Conservation (phyloP, 2,888 invertebrate species). For the Mechanitis messenoides region DNA sequence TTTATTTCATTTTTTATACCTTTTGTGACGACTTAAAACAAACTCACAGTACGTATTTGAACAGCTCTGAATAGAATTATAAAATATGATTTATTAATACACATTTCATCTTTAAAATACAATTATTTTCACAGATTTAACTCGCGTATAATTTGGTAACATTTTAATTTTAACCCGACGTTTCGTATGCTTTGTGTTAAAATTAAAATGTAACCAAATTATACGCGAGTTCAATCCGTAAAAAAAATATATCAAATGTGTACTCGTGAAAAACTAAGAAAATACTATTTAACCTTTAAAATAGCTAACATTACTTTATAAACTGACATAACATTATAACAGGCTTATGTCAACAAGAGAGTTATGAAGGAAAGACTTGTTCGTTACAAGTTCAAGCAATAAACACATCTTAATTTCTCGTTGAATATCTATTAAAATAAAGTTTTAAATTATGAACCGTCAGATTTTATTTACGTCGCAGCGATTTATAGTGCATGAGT, state of each 20-base stretch:
- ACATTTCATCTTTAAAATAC: not conserved
- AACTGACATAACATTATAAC: slow-evolving; percentile 14
- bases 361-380: slow-evolving; percentile 66
- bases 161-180: too few species aligned
- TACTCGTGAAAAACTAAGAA: too few species aligned
- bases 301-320: slow-evolving; percentile 9
- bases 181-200: too few species aligned
- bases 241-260: too few species aligned
- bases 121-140: not conserved
- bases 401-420: slow-evolving; percentile 74
- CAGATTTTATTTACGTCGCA: slow-evolving; percentile 69
- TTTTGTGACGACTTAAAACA: not conserved
- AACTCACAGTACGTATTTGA: not conserved
- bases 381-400: slow-evolving; percentile 66
- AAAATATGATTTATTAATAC: not conserved
- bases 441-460: slow-evolving; percentile 73
- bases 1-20: slow-evolving; percentile 20
- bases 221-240: too few species aligned
- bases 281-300: too few species aligned
- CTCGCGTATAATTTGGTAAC: too few species aligned
- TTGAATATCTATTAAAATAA: slow-evolving; percentile 74
- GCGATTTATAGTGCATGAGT: slow-evolving; percentile 65
- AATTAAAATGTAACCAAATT: too few species aligned
- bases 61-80: not conserved
- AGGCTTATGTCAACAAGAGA: slow-evolving; percentile 60